Conservation (phyloP, 2,888 invertebrate genomes). For the Nomada goodeniana region DNA sequence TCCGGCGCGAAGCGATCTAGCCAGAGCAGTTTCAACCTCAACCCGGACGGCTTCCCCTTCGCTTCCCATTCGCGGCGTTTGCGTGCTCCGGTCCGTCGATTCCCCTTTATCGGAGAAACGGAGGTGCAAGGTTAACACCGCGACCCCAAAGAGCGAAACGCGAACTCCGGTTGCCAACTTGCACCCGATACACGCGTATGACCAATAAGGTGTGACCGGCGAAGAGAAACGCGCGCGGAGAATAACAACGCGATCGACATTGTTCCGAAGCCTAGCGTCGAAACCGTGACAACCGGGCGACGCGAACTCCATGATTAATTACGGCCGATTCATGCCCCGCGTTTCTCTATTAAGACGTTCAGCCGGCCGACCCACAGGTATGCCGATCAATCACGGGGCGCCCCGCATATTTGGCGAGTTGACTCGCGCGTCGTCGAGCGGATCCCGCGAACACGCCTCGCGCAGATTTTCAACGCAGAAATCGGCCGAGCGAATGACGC, state of each 20-base stretch:
- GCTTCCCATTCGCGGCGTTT: no score
- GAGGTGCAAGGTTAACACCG: neutral
- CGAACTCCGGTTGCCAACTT: neutral
- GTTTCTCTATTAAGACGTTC: no score
- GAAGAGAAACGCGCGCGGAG: slow-evolving; percentile 30
- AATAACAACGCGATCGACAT: slow-evolving; percentile 26
- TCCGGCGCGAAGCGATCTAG: neutral
- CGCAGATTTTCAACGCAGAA: no score
- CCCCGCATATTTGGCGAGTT: neutral
- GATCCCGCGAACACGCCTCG: no score
- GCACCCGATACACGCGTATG: neutral
- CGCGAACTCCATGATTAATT: neutral
- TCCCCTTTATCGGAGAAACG: neutral
- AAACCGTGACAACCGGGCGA: neutral
- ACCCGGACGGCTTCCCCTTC: no score
- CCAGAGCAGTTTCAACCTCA: no score
- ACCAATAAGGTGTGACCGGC: slow-evolving; percentile 28
- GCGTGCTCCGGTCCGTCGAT: no score
- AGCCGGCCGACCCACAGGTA: no score
- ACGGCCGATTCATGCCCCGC: no score
- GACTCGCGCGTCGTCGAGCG: neutral
- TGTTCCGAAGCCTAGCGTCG: neutral
- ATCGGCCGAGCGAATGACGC: neutral
- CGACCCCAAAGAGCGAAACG: neutral
- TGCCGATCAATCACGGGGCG: no score